Evolutionary conservation across 2,888 invertebrate species (phyloP).

Genomic region (Sycophila texana): DNA sequence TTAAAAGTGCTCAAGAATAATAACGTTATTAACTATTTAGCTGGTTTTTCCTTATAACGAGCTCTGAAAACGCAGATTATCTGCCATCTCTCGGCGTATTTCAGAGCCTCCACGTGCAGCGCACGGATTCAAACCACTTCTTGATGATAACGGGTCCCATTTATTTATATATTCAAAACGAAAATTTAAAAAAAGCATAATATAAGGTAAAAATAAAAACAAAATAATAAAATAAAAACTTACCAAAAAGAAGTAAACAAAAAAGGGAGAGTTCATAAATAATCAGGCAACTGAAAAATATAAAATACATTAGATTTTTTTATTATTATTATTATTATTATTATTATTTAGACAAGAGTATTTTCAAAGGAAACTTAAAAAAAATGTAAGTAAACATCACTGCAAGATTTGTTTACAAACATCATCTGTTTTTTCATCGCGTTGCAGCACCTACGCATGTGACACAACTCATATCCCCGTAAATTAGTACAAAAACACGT

Average conservation of each 20-base stretch:
- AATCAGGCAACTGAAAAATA: slow-evolving; percentile 42
- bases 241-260: slow-evolving; percentile 40
- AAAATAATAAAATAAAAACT: slow-evolving; percentile 34
- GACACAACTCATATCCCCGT: neutral
- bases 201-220: slow-evolving; percentile 12
- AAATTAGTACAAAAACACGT: neutral
- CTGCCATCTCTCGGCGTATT: slow-evolving; percentile 41
- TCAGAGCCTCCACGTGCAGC: neutral
- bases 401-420: neutral
- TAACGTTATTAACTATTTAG: slow-evolving; percentile 49
- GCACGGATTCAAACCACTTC: slow-evolving; percentile 7
- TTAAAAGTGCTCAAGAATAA: slow-evolving; percentile 45
- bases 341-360: too few relatives aligned
- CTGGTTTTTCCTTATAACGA: slow-evolving; percentile 3
- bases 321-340: too few relatives aligned
- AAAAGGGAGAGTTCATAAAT: neutral
- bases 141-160: neutral
- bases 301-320: too few relatives aligned
- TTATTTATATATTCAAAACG: too few relatives aligned
- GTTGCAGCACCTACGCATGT: neutral
- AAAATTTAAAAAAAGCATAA: neutral
- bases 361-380: neutral
- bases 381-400: neutral
- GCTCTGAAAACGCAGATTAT: neutral
- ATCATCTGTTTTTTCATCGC: neutral